Evolutionary conservation across 2,888 invertebrate species (phyloP), one percentile per base, ranked within the genome.

Genomic region (Arctia plantaginis): DNA sequence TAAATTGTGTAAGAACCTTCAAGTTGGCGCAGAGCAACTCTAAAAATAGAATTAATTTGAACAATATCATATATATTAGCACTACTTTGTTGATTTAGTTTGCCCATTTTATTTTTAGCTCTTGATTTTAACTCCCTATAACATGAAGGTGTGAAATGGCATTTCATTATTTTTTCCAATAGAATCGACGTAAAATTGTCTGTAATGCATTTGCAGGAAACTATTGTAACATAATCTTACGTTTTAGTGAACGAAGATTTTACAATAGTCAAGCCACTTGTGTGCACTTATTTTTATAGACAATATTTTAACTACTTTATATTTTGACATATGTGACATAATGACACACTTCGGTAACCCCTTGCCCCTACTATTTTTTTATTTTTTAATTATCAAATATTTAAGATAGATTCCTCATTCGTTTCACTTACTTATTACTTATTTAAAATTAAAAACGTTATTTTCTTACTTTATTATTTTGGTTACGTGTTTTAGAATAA

Each of bases 1-100:
- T 84, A 78, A 77, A 74, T 77, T 81, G 74, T 79, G 76, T 76
- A 72, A 82, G 78, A 76, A 79, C 81, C 83, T 85, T 81, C 76
- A 59, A 71, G 35, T 72, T 75, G 80, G 79, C 80, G 67, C 73
- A 73, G 64, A 69, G 12, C 44, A n/a, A n/a, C 41, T 44, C 64
- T 44, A 47, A 27, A 64, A 33, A 70, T 41, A 64, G 69, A 47
- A 30, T 35, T 47, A 35, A 44, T n/a, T n/a, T 55, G 30, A 69
- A 39, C 35, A 35, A 69, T 33, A 51, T 33, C 67, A 27, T 1
- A 18, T 18, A n/a, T 27, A 55, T 69, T 69, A 59, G 69, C 69
- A 69, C n/a, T 66, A 30, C 27, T 41, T 67, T 44, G 41, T 27
- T 44, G 23, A 27, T 44, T 27, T 67, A 44, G 41, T 62, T 30